Evolutionary conservation across 2,888 invertebrate genomes (phyloP).

Genomic region (Smittia aterrima): DNA sequence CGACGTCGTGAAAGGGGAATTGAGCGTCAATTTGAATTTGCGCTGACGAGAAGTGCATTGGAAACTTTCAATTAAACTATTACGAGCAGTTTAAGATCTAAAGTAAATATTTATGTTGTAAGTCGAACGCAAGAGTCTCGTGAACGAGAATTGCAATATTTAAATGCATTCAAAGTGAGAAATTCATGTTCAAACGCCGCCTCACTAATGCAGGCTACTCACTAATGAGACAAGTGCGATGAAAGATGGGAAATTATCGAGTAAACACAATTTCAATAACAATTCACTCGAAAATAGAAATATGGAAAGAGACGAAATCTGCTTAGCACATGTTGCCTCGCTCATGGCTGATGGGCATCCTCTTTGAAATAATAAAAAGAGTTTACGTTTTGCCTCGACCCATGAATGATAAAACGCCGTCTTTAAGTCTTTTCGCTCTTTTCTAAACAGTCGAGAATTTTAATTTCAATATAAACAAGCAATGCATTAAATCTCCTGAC

Average conservation of each 20-base stretch:
- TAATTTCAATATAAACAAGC: slow-evolving; percentile 10
- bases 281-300: slow-evolving; percentile 31
- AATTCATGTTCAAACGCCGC: background rate
- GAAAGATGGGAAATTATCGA: slow-evolving; percentile 32
- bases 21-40: background rate
- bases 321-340: slow-evolving; percentile 31
- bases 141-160: slow-evolving; percentile 1
- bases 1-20: background rate
- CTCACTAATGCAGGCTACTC: background rate
- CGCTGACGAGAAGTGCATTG: background rate
- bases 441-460: slow-evolving; percentile 15
- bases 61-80: slow-evolving; percentile 23
- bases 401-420: slow-evolving; percentile 17
- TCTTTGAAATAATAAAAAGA: slow-evolving; percentile 37
- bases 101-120: slow-evolving; percentile 16
- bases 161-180: slow-evolving; percentile 12
- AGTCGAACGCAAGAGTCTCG: background rate
- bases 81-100: background rate
- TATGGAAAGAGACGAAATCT: slow-evolving; percentile 29
- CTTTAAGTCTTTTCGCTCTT: slow-evolving; percentile 1
- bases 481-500: slow-evolving; percentile 16
- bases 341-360: slow-evolving; percentile 15
- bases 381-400: slow-evolving; percentile 10
- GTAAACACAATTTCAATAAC: slow-evolving; percentile 31
- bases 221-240: slow-evolving; percentile 40